Base-by-base conservation (phyloP, 2,797 vertebrate species). In the Myiotriccus ornatus region DNA sequence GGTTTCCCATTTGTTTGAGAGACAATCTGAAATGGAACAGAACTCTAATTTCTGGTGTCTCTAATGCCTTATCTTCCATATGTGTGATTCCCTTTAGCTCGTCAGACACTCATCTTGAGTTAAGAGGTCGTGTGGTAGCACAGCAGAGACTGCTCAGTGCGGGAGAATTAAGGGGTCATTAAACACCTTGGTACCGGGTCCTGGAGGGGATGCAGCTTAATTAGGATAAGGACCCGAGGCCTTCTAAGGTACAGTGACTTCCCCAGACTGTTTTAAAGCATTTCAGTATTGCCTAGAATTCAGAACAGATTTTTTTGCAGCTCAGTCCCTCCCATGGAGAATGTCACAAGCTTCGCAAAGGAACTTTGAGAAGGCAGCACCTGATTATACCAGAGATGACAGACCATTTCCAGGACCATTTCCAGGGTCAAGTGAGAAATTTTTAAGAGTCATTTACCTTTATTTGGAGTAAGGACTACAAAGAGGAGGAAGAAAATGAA, bases 211-310 rank as follows among this genome's bases (percentile, higher is more conserved):
- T 15, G 19, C 12, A 62, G 55, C 12, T 86, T 91, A 86, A 93
- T 94, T 84, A 90, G 94, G 16, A 62, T 39, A 84, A 91, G 87
- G 62, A 94, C 65, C 19, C 53, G 71, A 68, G 53, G 89, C 68
- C 91, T 85, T 83, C 64, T 73, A 30, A 75, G 39, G 53, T 24
- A 50, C 50, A 65, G 9, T 14, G 68, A 44, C 65, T 88, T 90
- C 30, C 63, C 43, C 22, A 88, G 49, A 46, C 27, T 77, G 37
- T 70, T 84, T 78, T 60, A 67, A 21, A 53, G 57, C 27, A n/a
- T 50, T 74, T 62, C 37, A 52, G 8, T 25, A 56, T n/a, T 80
- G 53, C 43, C 82, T 34, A 55, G 56, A 85, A 87, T 84, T 65
- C 25, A 62, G 46, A 92, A n/a, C 14, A 27, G 28, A 1, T 11